Percentiles rank a stretch among this genome's conserved stretches.
These are phyloP conservation scores for Axis porcinus DNA, from an alignment of 2,113 vertebrate species.

Conservation along the genomic window DNA sequence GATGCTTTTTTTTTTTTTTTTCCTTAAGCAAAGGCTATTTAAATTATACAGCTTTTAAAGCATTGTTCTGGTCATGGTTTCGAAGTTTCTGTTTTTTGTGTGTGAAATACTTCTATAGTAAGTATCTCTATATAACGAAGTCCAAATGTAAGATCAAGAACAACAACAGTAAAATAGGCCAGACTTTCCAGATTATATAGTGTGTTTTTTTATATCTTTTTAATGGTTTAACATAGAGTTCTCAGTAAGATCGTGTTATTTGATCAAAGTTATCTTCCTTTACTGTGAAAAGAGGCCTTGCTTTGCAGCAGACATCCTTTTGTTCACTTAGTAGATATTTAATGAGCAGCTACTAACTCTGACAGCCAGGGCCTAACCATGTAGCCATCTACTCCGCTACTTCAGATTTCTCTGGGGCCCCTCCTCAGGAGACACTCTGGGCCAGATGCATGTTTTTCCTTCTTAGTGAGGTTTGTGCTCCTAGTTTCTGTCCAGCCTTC, in stretches of 20 bases:
- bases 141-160: background rate
- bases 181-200: background rate
- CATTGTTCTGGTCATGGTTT: conserved; percentile 31
- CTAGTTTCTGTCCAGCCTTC: background rate
- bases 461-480: background rate
- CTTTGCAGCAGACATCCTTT: background rate
- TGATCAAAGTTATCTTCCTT: background rate
- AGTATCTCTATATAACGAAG: background rate
- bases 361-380: background rate
- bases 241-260: background rate
- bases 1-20: conserved; percentile 40
- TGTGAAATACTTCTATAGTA: conserved; percentile 37
- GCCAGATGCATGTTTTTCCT: background rate
- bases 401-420: background rate
- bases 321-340: background rate
- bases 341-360: background rate
- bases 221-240: conserved; percentile 45
- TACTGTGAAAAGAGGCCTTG: background rate
- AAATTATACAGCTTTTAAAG: conserved; percentile 38
- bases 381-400: background rate
- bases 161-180: background rate
- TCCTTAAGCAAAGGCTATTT: conserved; percentile 21
- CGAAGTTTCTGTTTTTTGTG: conserved; percentile 48
- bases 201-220: conserved; percentile 18
- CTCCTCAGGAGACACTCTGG: background rate